Percentiles rank a stretch among this genome's conserved stretches.
Conservation (phyloP, 1,140 invertebrate genomes). For the Dendroctonus valens region DNA sequence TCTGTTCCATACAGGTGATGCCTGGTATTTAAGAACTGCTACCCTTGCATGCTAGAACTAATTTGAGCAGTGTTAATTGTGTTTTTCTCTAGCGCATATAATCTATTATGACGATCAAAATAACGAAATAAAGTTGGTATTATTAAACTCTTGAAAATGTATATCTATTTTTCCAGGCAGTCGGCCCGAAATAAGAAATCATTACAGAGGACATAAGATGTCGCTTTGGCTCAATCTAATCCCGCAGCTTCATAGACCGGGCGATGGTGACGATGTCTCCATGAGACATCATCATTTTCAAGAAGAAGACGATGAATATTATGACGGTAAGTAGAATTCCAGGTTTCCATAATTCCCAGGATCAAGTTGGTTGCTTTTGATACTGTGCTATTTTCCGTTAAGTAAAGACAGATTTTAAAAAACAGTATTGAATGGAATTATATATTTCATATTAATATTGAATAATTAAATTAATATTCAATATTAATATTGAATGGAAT, state of each 20-base stretch:
- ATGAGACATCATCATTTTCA: slow-evolving; percentile 78
- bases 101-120: too few species aligned
- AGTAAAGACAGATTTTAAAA: too few species aligned
- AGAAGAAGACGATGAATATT: slow-evolving; percentile 66
- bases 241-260: slow-evolving; percentile 79
- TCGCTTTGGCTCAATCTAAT: slow-evolving; percentile 91
- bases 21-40: too few species aligned
- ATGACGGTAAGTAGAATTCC: slow-evolving; percentile 57
- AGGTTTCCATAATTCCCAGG: background rate
- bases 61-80: too few species aligned
- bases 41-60: too few species aligned
- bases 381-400: background rate
- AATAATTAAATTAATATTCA: too few species aligned
- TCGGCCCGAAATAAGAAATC: slow-evolving; percentile 71
- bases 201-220: slow-evolving; percentile 87
- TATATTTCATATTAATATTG: too few species aligned
- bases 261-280: slow-evolving; percentile 66
- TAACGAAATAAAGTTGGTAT: background rate
- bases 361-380: background rate
- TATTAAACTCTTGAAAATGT: background rate
- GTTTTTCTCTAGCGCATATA: background rate
- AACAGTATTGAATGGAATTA: too few species aligned
- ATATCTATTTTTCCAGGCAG: slow-evolving; percentile 52
- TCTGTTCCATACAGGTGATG: too few species aligned
- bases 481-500: too few species aligned